phyloP scores from a whole-genome alignment of 2,797 vertebrate species.

The Sparidentex hasta region DNA sequence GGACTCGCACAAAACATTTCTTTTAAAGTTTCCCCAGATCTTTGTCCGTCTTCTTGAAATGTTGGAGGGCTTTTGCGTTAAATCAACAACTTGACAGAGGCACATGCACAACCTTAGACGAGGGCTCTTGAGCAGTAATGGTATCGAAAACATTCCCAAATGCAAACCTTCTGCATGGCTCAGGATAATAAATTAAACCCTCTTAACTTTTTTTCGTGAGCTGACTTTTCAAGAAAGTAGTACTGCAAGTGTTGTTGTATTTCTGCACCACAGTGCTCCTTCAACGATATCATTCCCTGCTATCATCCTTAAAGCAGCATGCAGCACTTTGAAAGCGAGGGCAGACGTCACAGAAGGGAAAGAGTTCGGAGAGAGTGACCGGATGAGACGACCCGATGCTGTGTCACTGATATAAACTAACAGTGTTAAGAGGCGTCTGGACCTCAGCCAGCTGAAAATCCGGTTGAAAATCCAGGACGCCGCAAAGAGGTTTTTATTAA shows the following conservation, averaged over 20 bases:
- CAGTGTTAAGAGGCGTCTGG: neutral
- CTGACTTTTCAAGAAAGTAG: too few relatives aligned
- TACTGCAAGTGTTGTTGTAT: neutral
- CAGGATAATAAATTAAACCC: too few relatives aligned
- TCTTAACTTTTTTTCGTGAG: neutral
- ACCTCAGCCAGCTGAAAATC: neutral
- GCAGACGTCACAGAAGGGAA: neutral
- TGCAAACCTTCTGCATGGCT: neutral
- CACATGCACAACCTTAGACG: neutral
- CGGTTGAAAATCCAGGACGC: neutral
- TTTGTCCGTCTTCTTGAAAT: neutral
- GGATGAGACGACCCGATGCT: neutral
- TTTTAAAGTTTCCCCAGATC: neutral
- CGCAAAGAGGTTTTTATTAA: neutral
- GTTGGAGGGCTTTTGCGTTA: neutral
- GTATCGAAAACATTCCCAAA: neutral
- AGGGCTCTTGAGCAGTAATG: neutral
- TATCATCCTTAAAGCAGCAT: neutral
- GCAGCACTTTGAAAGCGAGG: too few relatives aligned
- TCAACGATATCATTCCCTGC: neutral
- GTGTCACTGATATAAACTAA: constrained; percentile 8
- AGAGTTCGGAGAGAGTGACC: neutral
- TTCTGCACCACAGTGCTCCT: neutral
- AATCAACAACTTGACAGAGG: neutral
- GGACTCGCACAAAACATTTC: neutral